A percentile compares a stretch with the other conserved stretches of the same genome.
Evolutionary conservation across 2,888 invertebrate genomes (phyloP).

Genomic region (Athrips mouffetella): DNA sequence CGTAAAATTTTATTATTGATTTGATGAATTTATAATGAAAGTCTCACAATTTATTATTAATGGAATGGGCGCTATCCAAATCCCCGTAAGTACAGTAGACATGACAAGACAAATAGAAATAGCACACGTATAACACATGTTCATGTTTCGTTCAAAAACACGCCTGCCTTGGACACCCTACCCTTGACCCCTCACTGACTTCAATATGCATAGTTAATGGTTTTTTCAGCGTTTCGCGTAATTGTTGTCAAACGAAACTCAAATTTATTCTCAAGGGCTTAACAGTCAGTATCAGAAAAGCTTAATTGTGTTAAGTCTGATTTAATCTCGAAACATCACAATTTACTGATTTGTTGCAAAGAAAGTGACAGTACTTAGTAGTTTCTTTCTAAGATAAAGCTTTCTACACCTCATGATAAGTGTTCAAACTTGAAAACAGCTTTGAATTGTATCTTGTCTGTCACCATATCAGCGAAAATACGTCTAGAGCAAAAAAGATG

Average conservation of each 20-base stretch:
- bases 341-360: no score
- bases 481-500: no score
- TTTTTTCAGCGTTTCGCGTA: constrained; percentile 1
- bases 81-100: neutral
- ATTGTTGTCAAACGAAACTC: neutral
- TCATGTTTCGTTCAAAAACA: constrained; percentile 1
- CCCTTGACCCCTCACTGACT: constrained; percentile 4
- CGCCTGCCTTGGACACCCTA: neutral
- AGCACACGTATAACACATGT: constrained; percentile 3
- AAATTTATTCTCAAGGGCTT: neutral
- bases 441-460: no score
- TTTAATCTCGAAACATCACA: no score
- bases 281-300: neutral
- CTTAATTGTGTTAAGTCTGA: no score
- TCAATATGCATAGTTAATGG: neutral
- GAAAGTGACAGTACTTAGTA: no score
- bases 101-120: constrained; percentile 1
- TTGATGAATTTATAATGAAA: no score
- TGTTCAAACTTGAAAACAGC: no score
- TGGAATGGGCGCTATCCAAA: neutral
- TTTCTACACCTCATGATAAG: no score
- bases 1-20: no score
- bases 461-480: no score
- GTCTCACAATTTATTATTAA: neutral
- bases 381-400: no score